Evolutionary conservation across 2,113 vertebrate species (phyloP).

Genomic region (Lipophrys pholis): DNA sequence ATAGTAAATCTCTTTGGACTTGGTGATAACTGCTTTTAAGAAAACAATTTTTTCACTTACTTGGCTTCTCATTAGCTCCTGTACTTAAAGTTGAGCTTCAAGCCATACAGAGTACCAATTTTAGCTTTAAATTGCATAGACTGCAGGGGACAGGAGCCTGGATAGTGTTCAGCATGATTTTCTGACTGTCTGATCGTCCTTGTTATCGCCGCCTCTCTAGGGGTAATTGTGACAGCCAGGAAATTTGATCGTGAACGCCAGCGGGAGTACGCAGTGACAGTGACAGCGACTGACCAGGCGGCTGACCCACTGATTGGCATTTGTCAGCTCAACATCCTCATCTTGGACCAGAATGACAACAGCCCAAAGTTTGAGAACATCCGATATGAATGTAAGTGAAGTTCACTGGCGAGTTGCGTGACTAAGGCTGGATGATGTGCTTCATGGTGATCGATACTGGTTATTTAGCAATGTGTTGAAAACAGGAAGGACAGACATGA

Average conservation of each 20-base stretch:
- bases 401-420: too few species aligned
- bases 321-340: constrained; percentile 90
- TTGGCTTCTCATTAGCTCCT: not conserved
- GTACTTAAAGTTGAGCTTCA: constrained; percentile 28
- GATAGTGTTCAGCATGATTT: constrained; percentile 1
- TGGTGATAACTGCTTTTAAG: constrained; percentile 25
- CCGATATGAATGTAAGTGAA: constrained; percentile 89
- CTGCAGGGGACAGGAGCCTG: not conserved
- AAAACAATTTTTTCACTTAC: not conserved
- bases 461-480: too few species aligned
- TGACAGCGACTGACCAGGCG: constrained; percentile 92
- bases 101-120: constrained; percentile 34
- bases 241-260: constrained; percentile 91
- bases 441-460: too few species aligned
- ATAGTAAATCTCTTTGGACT: constrained; percentile 17
- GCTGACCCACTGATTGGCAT: constrained; percentile 89
- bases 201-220: constrained; percentile 68
- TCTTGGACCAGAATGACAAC: constrained; percentile 93
- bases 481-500: too few species aligned
- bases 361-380: constrained; percentile 92
- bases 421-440: too few species aligned
- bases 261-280: constrained; percentile 89
- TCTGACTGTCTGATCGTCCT: constrained; percentile 20
- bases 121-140: constrained; percentile 30
- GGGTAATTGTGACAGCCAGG: constrained; percentile 86